Evolutionary conservation across 2,888 invertebrate species (phyloP), one percentile per base, ranked within the genome.

Genomic region (Ellobium chinense): DNA sequence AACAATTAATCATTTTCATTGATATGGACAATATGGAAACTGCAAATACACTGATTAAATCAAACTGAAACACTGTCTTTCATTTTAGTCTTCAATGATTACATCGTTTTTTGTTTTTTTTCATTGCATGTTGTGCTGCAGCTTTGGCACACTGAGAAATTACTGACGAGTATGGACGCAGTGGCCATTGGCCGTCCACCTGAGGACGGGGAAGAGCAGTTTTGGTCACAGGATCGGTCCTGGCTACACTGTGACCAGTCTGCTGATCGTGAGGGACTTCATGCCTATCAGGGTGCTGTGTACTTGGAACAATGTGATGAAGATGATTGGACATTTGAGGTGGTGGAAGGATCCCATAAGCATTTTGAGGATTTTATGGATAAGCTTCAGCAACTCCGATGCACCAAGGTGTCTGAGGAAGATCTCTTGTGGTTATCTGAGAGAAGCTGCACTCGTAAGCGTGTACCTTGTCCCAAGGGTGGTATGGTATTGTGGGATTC

Each of bases 401-500:
- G 90, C 2, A 75, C 69, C 31, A 70, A n/a, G 21, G 70, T 70
- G 12, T 56, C 56, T 4, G 81, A 86, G 7, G 78, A 84, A 7
- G 86, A 89, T 29, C 63, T 87, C 2, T 81, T 86, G 27, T 87
- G 88, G 84, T 88, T 85, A 54, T 70, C 73, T 31, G 54, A 79
- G 4, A 84, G 83, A 56, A 88, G 87, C 2, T 89, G 89, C 76
- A 39, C 24, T 34, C 70, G 86, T 2, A 86, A 84, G 68, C 82
- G 89, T 27, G 85, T 91, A 18, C 83, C 90, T 0, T 88, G 88
- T 12, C 89, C 90, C 1, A 88, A 88, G 80, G 91, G 91, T 0
- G 90, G 89, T 4, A 87, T 91, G 83, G 86, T 90, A 5, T 78
- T 91, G 14, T 91, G 91, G 91, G 91, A 91, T 66, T 90, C 91